Evolutionary conservation across 2,888 invertebrate genomes (phyloP), one percentile per base, ranked within the genome.

Genomic region (Tetanocera ferruginea): DNA sequence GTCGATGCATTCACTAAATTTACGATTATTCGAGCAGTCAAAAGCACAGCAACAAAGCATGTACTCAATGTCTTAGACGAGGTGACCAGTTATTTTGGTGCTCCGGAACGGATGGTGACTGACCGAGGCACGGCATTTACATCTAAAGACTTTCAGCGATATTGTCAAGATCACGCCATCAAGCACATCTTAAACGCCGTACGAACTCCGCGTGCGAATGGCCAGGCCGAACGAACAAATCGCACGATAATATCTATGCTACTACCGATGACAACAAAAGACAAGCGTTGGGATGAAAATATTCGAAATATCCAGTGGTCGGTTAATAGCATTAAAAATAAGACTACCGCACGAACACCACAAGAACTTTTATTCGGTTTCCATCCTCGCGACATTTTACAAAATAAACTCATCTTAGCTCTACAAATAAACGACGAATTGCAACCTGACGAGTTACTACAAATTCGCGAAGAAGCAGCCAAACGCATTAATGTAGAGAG

Each of bases 61-160:
- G 78, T 77, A 17, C 64, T 78, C 6, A 34, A n/a, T 11, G 34
- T 62, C 9, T 31, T 76, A 0, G 51, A 69, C 17, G 71, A 75
- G 34, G 34, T 75, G 2, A 60, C 3, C 64, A 64, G 67, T 23
- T 79, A 81, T 79, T 81, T 83, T 72, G 84, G 83, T 9, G 80
- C 75, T 49, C 84, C 84, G n/a, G 73, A 66, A 62, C 23, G 62
- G 8, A 62, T 62, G 5, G 62, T 62, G 8, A 62, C 9, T 8
- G 62, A 62, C 25, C 62, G 62, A 62, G 62, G 62, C 5, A 62
- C 62, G 9, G 62, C 62, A 5, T 62, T 25, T 28, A 62, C 62
- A n/a, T 62, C 62, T 6, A 62, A 62, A 17, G 62, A 62, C 25
- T 62, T 62, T 8, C 14, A 62, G n/a, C n/a, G 25, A 17, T 62